Evolutionary conservation across 2,888 invertebrate genomes (phyloP).

Genomic region (Silvanus unidentatus): DNA sequence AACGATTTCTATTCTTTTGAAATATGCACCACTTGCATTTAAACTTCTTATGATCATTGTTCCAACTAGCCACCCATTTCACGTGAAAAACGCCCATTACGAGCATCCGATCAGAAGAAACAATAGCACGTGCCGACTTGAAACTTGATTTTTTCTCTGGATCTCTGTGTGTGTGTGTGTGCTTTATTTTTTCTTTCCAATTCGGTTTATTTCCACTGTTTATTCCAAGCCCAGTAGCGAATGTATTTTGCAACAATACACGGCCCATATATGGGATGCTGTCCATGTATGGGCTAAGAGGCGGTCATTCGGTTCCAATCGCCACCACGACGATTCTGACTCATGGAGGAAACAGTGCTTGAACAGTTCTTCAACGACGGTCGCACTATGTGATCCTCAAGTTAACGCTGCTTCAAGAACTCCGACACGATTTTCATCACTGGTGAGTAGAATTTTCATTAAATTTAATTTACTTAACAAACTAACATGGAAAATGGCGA

Average conservation of each 20-base stretch:
- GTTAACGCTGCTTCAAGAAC: conserved; percentile 10
- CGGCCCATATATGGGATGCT: conserved; percentile 39
- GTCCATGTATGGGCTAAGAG: conserved; percentile 40
- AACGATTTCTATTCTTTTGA: no score
- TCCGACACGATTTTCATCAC: conserved; percentile 9
- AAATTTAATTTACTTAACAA: no score
- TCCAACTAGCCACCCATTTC: conserved; percentile 14
- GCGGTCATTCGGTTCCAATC: conserved; percentile 27
- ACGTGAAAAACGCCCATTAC: conserved; percentile 12
- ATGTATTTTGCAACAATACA: conserved; percentile 33
- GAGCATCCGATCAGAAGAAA: conserved; percentile 23
- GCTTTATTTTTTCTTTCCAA: no score
- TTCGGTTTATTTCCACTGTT: not conserved
- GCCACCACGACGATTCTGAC: conserved; percentile 32
- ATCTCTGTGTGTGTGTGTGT: conserved; percentile 14
- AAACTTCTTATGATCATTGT: no score
- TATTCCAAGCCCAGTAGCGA: conserved; percentile 37
- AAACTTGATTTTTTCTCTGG: conserved; percentile 27
- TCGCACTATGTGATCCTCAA: conserved; percentile 23
- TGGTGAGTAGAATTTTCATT: no score
- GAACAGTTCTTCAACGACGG: conserved; percentile 37
- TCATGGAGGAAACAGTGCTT: conserved; percentile 30
- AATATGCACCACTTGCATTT: no score
- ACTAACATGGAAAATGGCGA: no score
- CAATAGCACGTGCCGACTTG: conserved; percentile 43